Base-by-base conservation (phyloP, 2,797 vertebrate species). In the Antennarius maculatus region DNA sequence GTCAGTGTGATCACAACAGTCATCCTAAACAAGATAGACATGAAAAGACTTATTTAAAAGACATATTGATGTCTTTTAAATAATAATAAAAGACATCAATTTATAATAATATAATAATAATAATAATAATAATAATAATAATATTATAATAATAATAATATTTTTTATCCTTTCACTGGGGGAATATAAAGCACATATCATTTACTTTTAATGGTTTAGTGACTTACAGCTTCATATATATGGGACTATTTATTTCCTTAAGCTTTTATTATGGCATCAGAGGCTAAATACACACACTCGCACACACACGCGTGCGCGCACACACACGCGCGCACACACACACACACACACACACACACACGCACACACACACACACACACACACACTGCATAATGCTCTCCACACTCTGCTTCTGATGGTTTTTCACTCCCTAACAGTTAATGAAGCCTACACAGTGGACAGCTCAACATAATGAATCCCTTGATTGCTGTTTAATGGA, bases 401-500 rank as follows among this genome's bases (percentile, higher is more conserved):
- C 42, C 39, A 46, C 11, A 45, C 34, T 54, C 28, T 23, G 11
- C 27, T 61, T 60, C 14, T 60, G 12, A 51, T 59, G 3, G 48
- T 23, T 57, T 29, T 56, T 54, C 14, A 39, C 5, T n/a, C 54
- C 45, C 18, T 12, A 70, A 10, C 28, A 60, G 54, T 18, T 60
- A 2, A n/a, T 46, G 23, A 50, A 57, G 41, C 46, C 49, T 51
- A 9, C 49, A 62, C 42, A 60, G 48, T 4, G 13, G 43, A 54
- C 46, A 41, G 54, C 42, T 56, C 57, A 31, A 64, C 52, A 70
- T 78, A 68, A 69, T 65, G 46, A 81, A 74, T 60, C 54, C 55
- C 48, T 71, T 77, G 55, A 80, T 68, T 74, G 60, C 58, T 72
- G 70, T 59, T 81, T 69, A 76, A 79, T 71, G 57, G 54, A 64